Base-by-base conservation (phyloP, 2,888 invertebrate genomes). In the Drosophila peninsularis region DNA sequence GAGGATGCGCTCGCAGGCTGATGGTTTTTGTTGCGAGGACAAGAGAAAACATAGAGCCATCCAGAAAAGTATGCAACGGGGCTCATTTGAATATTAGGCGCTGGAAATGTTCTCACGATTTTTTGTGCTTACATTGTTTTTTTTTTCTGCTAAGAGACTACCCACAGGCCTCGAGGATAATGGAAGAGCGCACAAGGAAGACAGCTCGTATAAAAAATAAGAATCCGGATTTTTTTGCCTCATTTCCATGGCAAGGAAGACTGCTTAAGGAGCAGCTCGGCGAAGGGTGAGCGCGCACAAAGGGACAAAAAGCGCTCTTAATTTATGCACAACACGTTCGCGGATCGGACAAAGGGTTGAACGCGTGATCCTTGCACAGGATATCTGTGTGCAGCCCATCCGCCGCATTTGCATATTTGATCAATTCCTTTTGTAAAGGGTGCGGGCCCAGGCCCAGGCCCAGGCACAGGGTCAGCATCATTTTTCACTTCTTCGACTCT, bases 211-310 rank as follows among this genome's bases (percentile, higher is more conserved):
- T 47, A 47, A 32, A 47, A 32, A 50, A 50, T 24, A 78, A 82
- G 91, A 91, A 90, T 89, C 88, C 85, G 75, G 87, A 82, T 84
- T 91, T 91, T 73, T 90, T 90, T 91, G 77, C 90, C 88, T 89
- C 85, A 88, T 90, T 91, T 90, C 88, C 75, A 91, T 89, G 88
- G 81, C 64, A 77, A 77, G 54, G 60, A 78, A 62, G 45, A 64
- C 47, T 66, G 62, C 71, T 83, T 69, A 85, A 80, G 82, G 75
- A 74, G 73, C 64, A 47, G 68, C 65, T 61, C 64, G 76, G 53
- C 39, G 64, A 80, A 80, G 89, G 90, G 90, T 88, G 81, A 66
- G 47, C 50, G 44, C 45, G 55, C 63, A 77, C 71, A 70, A 62
- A 66, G 69, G 76, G 56, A 72, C 62, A 74, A 73, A 39, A 54